Base-by-base conservation (phyloP, 2,888 invertebrate species). In the Dascillus cervinus region DNA sequence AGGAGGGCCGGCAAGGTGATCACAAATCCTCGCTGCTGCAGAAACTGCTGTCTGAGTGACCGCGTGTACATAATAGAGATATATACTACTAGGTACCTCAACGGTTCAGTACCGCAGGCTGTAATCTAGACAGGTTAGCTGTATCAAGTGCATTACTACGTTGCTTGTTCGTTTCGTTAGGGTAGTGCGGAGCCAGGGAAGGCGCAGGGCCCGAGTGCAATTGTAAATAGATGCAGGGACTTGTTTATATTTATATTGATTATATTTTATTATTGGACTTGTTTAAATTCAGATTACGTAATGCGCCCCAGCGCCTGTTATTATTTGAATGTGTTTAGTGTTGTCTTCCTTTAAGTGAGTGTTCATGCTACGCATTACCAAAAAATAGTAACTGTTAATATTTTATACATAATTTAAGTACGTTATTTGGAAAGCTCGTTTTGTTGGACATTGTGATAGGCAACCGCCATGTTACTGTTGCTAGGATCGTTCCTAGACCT, bases 11-110 rank as follows among this genome's bases (percentile, higher is more conserved):
- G 65, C 78, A 72, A 71, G 79, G 79, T 74, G 83, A 84, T 75
- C 79, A 79, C 68, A 81, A 72, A 56, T 82, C 85, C 53, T 86
- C 86, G 61, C 72, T 88, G 64, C 75, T 88, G 56, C 86, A 87
- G 72, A 85, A 88, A 69, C 73, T 88, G 62, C 72, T 89, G 60
- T 87, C 87, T 53, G 86, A 88, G 75, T 81, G 77, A 79, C 66
- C 64, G 60, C 56, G 52, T 65, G 65, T 64, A 62, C 56, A 63
- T 65, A 60, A 53, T 56, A 60, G 64, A 64, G 62, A 60, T 58
- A 64, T 60, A 62, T 65, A 42, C 55, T 55, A 46, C 57, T 64
- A 64, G 65, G 65, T 65, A 65, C 65, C 64, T 65, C 63, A 63
- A 58, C 54, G 58, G 60, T 61, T 57, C 51, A 55, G 59, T 62